Evolutionary conservation across 23 tunicate species (phyloP).

Genomic region (Halocynthia roretzi): DNA sequence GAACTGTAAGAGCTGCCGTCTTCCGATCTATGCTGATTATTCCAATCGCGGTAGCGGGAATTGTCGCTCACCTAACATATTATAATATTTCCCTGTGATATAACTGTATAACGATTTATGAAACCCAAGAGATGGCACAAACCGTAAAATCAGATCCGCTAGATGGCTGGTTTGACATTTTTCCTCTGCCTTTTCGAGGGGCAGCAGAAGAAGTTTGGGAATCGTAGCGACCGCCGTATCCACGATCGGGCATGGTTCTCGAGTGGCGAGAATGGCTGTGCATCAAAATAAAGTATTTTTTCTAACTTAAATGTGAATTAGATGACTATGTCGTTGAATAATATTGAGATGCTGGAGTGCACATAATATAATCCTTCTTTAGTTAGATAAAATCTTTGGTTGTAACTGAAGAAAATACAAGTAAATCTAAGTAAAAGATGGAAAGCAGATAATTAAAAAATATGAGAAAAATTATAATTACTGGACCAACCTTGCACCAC

Average conservation of each 20-base stretch:
- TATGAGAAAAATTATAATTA: no score
- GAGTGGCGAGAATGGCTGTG: not conserved
- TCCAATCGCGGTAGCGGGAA: conserved; percentile 36
- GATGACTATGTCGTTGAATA: no score
- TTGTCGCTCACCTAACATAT: conserved; percentile 15
- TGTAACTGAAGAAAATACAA: no score
- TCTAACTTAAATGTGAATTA: no score
- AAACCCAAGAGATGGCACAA: not conserved
- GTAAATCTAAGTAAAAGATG: no score
- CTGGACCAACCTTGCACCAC: no score
- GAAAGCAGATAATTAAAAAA: no score
- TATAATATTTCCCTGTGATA: not conserved
- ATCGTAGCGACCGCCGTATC: conserved; percentile 18
- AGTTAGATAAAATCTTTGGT: no score
- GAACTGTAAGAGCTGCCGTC: conserved; percentile 87
- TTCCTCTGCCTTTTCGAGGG: conserved; percentile 6
- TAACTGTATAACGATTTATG: not conserved
- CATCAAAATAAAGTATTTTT: no score
- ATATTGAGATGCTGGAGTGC: no score
- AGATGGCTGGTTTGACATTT: conserved; percentile 11
- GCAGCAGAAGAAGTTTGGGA: not conserved
- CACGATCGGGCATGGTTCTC: conserved; percentile 21
- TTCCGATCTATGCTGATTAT: conserved; percentile 41
- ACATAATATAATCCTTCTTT: no score
- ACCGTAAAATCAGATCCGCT: conserved; percentile 30